Base-by-base conservation (phyloP, 2,888 invertebrate species). In the Caenorhabditis sp. region DNA sequence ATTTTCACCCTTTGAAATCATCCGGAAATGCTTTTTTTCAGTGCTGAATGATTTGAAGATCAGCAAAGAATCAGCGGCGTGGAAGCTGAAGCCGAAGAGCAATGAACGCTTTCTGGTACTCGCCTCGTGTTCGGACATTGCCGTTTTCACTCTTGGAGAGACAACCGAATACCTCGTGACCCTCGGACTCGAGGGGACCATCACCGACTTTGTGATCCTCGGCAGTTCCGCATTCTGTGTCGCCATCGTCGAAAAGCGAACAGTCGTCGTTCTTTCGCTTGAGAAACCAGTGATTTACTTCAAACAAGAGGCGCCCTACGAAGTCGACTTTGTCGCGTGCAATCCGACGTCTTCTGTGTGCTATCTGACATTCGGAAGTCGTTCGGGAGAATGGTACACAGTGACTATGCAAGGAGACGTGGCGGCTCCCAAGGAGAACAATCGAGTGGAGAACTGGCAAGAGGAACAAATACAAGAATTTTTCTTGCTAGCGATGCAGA, bases 1-100 rank as follows among this genome's bases (percentile, higher is more conserved):
- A 70, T n/a, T n/a, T n/a, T n/a, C n/a, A n/a, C n/a, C n/a, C n/a
- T n/a, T n/a, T n/a, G n/a, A n/a, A n/a, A n/a, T n/a, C 6, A 0
- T 13, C 2, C 5, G 3, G 20, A 13, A n/a, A n/a, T n/a, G n/a
- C n/a, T n/a, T n/a, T 56, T 6, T 50, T 59, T 26, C 46, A 70
- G 52, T 53, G 4, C 15, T 27, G 4, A 15, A 62, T 24, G 55
- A 55, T 4, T 5, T 15, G 1, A 20, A 17, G 0, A 13, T 30
- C 43, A 32, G 32, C 22, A 32, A 52, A 2, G 26, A 39, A 2
- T 50, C 52, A 8, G 32, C 41, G 9, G 66, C 35, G 13, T 75
- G 75, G 75, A 75, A 50, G 13, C 37, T 75, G n/a, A 75, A 75
- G 20, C 43, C 75, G 8, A 56, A 68, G 20, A 68, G 68, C 50